phyloP scores from a whole-genome alignment of 2,888 invertebrate species.

The Melinaea menophilus region DNA sequence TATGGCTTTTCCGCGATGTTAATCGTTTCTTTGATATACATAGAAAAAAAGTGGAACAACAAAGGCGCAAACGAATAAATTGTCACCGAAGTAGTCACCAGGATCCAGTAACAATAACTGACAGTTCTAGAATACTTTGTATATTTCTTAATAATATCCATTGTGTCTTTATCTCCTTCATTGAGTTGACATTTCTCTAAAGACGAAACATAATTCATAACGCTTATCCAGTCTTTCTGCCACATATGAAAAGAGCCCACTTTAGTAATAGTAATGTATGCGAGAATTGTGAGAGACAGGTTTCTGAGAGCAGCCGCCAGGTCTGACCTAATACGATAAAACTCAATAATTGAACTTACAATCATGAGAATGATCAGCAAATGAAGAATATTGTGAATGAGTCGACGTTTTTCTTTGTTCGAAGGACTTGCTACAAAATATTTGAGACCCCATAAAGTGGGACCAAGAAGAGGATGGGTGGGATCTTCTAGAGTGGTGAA shows the following conservation, averaged over 20 bases:
- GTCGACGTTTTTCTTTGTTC: constrained; percentile 30
- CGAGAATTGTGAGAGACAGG: constrained; percentile 58
- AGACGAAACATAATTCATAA: constrained; percentile 49
- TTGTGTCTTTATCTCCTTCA: constrained; percentile 39
- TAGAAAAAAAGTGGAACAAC: constrained; percentile 44
- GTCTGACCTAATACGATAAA: constrained; percentile 52
- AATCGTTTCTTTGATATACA: constrained; percentile 37
- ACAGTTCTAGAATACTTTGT: constrained; percentile 54
- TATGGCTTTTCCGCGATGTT: constrained; percentile 47
- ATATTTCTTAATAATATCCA: constrained; percentile 45
- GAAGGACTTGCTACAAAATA: constrained; percentile 55
- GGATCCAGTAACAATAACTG: constrained; percentile 55
- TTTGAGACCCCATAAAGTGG: constrained; percentile 48
- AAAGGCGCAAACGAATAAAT: constrained; percentile 56
- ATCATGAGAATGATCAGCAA: constrained; percentile 48
- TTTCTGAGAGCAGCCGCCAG: constrained; percentile 54
- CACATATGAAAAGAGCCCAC: constrained; percentile 52
- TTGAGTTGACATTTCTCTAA: constrained; percentile 48
- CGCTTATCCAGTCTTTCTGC: constrained; percentile 51
- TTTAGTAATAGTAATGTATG: constrained; percentile 57
- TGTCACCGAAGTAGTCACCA: constrained; percentile 53
- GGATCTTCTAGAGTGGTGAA: constrained; percentile 39
- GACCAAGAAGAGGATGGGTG: constrained; percentile 47
- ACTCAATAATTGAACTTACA: constrained; percentile 56
- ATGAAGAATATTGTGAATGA: constrained; percentile 45